Evolutionary conservation across 2,888 invertebrate species (phyloP).

Genomic region (Hybos culiciformis): DNA sequence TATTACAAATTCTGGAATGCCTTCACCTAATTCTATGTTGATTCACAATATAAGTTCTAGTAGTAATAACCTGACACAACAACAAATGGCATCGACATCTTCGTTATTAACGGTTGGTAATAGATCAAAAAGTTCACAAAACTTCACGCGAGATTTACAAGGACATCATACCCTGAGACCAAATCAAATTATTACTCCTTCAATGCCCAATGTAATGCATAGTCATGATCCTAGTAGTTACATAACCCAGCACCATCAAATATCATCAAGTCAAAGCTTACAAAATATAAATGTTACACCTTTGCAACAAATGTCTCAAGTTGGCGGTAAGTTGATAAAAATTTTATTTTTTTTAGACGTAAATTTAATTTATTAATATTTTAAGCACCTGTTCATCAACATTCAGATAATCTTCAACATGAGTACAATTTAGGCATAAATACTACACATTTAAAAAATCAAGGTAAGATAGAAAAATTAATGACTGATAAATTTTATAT

Average conservation of each 20-base stretch:
- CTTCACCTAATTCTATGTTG: conserved; percentile 25
- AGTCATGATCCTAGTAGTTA: conserved; percentile 17
- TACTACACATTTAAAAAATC: too few species aligned
- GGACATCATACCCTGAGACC: conserved; percentile 28
- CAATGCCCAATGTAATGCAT: conserved; percentile 35
- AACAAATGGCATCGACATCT: conserved; percentile 20
- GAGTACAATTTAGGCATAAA: too few species aligned
- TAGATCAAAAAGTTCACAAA: conserved; percentile 25
- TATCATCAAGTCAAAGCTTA: conserved; percentile 35
- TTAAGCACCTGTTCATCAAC: too few species aligned
- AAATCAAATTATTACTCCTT: conserved; percentile 35
- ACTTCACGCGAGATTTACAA: conserved; percentile 27
- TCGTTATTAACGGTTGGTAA: conserved; percentile 24
- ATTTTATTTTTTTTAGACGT: too few species aligned
- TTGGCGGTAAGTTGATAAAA: too few species aligned
- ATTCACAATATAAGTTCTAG: conserved; percentile 25
- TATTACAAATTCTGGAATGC: conserved; percentile 22
- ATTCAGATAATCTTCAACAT: too few species aligned
- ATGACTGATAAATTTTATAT: too few species aligned
- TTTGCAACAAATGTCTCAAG: conserved; percentile 7
- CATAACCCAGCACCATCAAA: conserved; percentile 16
- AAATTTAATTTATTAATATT: too few species aligned
- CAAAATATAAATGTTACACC: conserved; percentile 32
- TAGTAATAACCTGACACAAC: conserved; percentile 26
- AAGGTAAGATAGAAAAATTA: too few species aligned